Percentiles rank a stretch among this genome's conserved stretches.
phyloP scores from a whole-genome alignment of 2,888 invertebrate species.

The Heliconius erato region DNA sequence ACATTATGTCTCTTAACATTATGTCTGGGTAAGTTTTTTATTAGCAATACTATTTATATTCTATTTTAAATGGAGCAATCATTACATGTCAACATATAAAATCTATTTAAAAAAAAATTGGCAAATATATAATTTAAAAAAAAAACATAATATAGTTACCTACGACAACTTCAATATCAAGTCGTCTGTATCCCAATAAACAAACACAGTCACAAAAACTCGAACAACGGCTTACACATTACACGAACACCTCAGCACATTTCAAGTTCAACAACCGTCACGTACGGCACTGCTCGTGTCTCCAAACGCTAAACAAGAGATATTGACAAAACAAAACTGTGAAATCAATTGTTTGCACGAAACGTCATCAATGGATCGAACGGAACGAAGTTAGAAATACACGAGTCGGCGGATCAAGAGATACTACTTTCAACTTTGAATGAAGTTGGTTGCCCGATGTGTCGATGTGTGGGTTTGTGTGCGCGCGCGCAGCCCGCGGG shows the following conservation, averaged over 20 bases:
- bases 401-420: slow-evolving; percentile 59
- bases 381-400: slow-evolving; percentile 74
- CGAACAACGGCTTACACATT: slow-evolving; percentile 46
- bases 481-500: slow-evolving; percentile 57
- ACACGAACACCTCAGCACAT: slow-evolving; percentile 60
- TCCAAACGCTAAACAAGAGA: slow-evolving; percentile 54
- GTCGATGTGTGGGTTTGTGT: slow-evolving; percentile 59
- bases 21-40: background rate
- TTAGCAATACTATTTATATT: background rate
- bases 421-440: slow-evolving; percentile 70
- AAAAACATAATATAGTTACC: slow-evolving; percentile 32
- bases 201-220: slow-evolving; percentile 47
- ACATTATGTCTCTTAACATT: background rate
- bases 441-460: slow-evolving; percentile 75
- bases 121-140: background rate
- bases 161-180: slow-evolving; percentile 45
- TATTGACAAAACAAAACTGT: slow-evolving; percentile 80
- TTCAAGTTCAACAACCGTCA: slow-evolving; percentile 45
- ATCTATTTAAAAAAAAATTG: too few relatives aligned
- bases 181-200: slow-evolving; percentile 32
- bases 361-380: slow-evolving; percentile 77
- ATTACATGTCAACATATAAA: too few relatives aligned
- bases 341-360: slow-evolving; percentile 69
- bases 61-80: too few relatives aligned
- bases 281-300: slow-evolving; percentile 44